A percentile compares a stretch with the other conserved stretches of the same genome.
phyloP scores from a whole-genome alignment of 2,113 vertebrate genomes.

The Daboia siamensis region DNA sequence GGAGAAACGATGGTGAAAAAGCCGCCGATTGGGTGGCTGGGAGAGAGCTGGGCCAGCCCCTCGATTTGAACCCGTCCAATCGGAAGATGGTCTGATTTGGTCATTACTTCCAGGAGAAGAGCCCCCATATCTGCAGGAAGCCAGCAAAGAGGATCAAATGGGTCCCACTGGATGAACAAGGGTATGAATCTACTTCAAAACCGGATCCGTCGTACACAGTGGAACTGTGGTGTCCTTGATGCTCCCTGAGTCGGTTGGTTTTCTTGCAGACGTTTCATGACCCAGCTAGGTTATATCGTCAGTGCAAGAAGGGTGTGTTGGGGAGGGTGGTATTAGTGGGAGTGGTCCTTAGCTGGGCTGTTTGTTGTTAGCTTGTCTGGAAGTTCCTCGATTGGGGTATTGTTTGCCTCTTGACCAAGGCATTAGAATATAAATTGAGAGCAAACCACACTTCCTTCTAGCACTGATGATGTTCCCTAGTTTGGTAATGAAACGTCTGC shows the following conservation, averaged over 20 bases:
- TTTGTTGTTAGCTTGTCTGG: too few species aligned
- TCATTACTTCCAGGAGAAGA: conserved; percentile 86
- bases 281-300: too few species aligned
- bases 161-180: too few species aligned
- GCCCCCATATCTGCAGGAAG: conserved; percentile 86
- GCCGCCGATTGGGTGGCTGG: conserved; percentile 79
- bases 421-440: background rate
- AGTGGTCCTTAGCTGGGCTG: too few species aligned
- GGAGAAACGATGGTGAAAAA: conserved; percentile 87
- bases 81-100: conserved; percentile 80
- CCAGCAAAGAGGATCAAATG: conserved; percentile 8
- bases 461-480: background rate
- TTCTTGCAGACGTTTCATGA: background rate
- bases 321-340: too few species aligned
- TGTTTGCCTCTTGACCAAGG: too few species aligned
- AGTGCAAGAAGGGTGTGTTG: too few species aligned
- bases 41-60: conserved; percentile 79
- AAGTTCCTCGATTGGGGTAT: too few species aligned
- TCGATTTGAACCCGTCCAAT: conserved; percentile 80
- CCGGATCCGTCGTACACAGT: too few species aligned
- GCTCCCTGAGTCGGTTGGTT: too few species aligned
- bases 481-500: background rate
- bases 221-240: too few species aligned
- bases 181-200: too few species aligned
- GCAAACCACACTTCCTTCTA: background rate